Base-by-base conservation (phyloP, 92 coral and sea anemone species). In the Porites divaricata region DNA sequence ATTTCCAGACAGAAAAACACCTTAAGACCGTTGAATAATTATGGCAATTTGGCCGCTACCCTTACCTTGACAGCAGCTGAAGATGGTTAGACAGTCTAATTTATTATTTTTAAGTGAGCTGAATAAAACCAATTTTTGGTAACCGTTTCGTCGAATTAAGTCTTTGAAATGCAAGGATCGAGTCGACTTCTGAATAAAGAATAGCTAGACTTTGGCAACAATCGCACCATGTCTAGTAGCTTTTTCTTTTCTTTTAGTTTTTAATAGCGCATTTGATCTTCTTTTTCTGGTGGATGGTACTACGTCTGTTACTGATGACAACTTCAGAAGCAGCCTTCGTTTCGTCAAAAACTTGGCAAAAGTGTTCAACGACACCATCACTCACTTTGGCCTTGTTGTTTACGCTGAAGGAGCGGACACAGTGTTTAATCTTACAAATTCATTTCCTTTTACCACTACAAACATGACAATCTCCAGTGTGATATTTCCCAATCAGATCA, bases 261-360 rank as follows among this genome's bases (percentile, higher is more conserved):
- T 63, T 16, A 75, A 75, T 75, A 75, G 51, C 67, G 58, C 79
- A 49, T 25, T 75, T 14, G 79, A 75, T 11, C 19, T 75, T 22
- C 67, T 58, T 8, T 75, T 75, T 19, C 79, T 75, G 8, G 67
- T 63, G 52, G 79, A 75, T 75, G 79, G 79, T 8, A 75, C 79
- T 15, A 16, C 19, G 19, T 1, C 14, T 21, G 23, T 59, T 21
- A 56, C 61, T 22, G n/a, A 7, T 48, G 51, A 2, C 2, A 61
- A 58, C 16, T 75, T 75, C 61, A 56, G 28, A 49, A 56, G 35
- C 25, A 58, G 41, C 0, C 51, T 75, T 2, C 79, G 50, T 25
- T 56, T 75, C 54, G 61, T 58, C 53, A 75, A 26, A 11, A 75
- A 75, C 41, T 57, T 28, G 12, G 79, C 51, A n/a, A 58, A 58